Conservation (phyloP, 2,797 vertebrate species). For the Enteromius unitaeniatus region DNA sequence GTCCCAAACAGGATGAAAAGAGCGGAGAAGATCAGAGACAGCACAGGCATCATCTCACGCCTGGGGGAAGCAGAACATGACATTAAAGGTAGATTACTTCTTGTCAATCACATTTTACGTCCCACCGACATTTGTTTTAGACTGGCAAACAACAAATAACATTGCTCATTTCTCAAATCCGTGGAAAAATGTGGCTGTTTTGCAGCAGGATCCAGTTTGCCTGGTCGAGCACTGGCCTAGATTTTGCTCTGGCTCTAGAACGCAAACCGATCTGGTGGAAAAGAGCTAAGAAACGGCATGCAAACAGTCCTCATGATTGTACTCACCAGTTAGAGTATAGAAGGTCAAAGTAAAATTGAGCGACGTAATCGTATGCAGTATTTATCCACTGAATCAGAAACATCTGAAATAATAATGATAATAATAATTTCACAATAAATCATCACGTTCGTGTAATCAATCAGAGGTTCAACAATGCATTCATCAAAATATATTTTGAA, state of each 20-base stretch:
- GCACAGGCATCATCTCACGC: slow-evolving; percentile 97
- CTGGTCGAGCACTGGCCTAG: background rate
- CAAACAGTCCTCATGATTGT: background rate
- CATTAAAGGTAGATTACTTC: background rate
- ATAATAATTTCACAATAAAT: too few relatives aligned
- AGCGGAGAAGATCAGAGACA: slow-evolving; percentile 95
- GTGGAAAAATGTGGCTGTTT: background rate
- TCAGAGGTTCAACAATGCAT: background rate
- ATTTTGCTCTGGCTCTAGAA: background rate
- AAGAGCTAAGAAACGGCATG: background rate
- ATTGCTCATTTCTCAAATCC: background rate
- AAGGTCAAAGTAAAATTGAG: slow-evolving; percentile 87
- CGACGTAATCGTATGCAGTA: slow-evolving; percentile 82
- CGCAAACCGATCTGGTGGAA: background rate
- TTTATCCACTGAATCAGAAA: slow-evolving; percentile 93
- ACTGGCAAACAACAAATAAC: background rate
- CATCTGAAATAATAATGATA: slow-evolving; percentile 73
- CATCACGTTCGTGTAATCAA: background rate
- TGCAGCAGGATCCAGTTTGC: background rate
- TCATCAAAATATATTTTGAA: background rate
- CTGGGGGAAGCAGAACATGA: slow-evolving; percentile 70
- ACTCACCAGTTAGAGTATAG: slow-evolving; percentile 94
- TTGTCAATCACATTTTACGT: background rate
- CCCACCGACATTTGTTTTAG: background rate
- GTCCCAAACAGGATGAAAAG: slow-evolving; percentile 98